Evolutionary conservation across 2,888 invertebrate species (phyloP).

Genomic region (Synanthedon formicaeformis): DNA sequence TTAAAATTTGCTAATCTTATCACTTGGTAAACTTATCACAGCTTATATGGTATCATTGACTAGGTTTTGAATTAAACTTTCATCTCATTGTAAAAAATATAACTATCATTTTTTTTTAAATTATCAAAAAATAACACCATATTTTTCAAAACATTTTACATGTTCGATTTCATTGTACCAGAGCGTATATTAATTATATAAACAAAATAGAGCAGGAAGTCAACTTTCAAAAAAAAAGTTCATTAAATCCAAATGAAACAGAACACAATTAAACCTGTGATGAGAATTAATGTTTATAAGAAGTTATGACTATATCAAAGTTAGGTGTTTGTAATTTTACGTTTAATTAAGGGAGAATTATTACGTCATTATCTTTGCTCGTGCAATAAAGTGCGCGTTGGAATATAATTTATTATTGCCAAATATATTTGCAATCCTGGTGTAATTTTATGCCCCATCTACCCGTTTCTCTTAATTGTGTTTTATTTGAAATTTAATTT

Average conservation of each 20-base stretch:
- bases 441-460: background rate
- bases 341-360: constrained; percentile 16
- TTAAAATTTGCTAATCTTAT: no score
- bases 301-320: constrained; percentile 8
- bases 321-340: constrained; percentile 10
- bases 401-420: constrained; percentile 9
- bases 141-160: no score
- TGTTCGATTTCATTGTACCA: no score
- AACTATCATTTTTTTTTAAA: no score
- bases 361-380: constrained; percentile 12
- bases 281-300: constrained; percentile 1
- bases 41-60: no score
- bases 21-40: no score
- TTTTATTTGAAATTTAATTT: background rate
- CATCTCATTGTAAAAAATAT: no score
- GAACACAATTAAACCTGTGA: background rate
- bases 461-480: background rate
- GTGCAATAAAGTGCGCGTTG: constrained; percentile 8
- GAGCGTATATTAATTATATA: no score
- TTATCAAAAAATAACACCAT: no score
- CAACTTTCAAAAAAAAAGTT: no score
- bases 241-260: background rate
- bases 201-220: no score
- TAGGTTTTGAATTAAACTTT: no score
- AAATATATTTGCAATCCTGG: background rate